Evolutionary conservation across 2,888 invertebrate species (phyloP).

Genomic region (Cyrtodaria siliqua): DNA sequence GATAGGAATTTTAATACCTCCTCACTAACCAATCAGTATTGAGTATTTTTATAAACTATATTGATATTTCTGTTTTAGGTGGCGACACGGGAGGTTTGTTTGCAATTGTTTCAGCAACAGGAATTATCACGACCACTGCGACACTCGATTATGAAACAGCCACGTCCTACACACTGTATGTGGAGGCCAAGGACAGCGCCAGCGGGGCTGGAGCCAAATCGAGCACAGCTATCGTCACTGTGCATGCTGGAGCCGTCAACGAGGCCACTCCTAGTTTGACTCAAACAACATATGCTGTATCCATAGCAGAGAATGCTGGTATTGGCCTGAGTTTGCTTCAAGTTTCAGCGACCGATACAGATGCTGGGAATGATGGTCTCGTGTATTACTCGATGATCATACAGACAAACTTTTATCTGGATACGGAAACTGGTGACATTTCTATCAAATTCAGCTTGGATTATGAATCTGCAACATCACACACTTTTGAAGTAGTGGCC

Average conservation of each 20-base stretch:
- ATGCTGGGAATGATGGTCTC: conserved; percentile 69
- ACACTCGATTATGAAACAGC: conserved; percentile 72
- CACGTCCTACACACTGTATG: conserved; percentile 62
- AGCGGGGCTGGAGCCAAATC: conserved; percentile 57
- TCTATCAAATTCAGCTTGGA: conserved; percentile 70
- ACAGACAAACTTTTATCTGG: conserved; percentile 63
- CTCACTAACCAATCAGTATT: too few relatives aligned
- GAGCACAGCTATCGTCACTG: conserved; percentile 69
- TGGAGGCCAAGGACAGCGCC: conserved; percentile 69
- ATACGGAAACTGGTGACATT: conserved; percentile 68
- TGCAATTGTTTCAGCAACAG: conserved; percentile 58
- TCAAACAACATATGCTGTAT: conserved; percentile 32
- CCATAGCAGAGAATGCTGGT: conserved; percentile 54
- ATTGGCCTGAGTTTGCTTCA: conserved; percentile 66
- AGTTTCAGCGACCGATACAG: conserved; percentile 70
- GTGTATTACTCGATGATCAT: conserved; percentile 63
- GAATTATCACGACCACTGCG: conserved; percentile 58
- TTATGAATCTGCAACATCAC: conserved; percentile 67
- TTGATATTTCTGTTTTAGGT: conserved; percentile 14
- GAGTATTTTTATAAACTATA: too few relatives aligned
- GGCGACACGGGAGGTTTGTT: conserved; percentile 62
- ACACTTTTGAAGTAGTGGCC: conserved; percentile 63
- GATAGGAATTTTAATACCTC: too few relatives aligned
- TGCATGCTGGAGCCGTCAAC: conserved; percentile 74
- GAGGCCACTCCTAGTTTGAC: conserved; percentile 75